Base-by-base conservation (phyloP, 2,888 invertebrate genomes). In the Octonoba sinensis region DNA sequence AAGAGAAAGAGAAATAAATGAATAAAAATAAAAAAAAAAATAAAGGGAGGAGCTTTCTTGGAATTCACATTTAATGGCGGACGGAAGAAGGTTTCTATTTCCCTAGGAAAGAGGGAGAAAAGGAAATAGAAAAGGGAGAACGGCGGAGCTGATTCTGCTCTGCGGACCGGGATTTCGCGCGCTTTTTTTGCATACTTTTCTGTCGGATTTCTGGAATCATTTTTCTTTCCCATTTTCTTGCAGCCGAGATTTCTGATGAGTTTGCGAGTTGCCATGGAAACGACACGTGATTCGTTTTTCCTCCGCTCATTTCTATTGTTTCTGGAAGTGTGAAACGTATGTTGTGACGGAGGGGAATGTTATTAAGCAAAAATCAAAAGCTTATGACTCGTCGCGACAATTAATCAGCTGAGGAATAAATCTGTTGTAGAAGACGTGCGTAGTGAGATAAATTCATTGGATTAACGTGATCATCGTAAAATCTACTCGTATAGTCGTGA, bases 11-110 rank as follows among this genome's bases (percentile, higher is more conserved):
- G 73, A 47, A 49, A 49, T 47, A 79, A 79, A 79, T 73, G 67
- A 79, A 79, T 79, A 73, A 73, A 73, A n/a, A n/a, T n/a, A n/a
- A 72, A 79, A 72, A 79, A 79, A 79, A 69, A 73, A 79, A 60
- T 72, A 72, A 69, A 67, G 73, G 79, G 79, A 79, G 79, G 79
- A 79, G 79, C 79, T 79, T 79, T 73, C 79, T 73, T 78, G 78
- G 78, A 78, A 79, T 79, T 73, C 79, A 69, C 79, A 79, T 79
- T 79, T 79, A 79, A 79, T 79, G 79, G 79, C 79, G 73, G 79
- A 69, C 79, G 79, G 79, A 79, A 79, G 79, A 79, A 73, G 79
- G 79, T 73, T 79, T 79, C 79, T 72, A 79, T 79, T 79, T 79
- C 79, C 67, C 64, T 20, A 47, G 46, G 36, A 67, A 62, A 62